These are phyloP conservation scores for Etia nguti DNA, from an alignment of 2,113 vertebrate species.

Conservation along the genomic window DNA sequence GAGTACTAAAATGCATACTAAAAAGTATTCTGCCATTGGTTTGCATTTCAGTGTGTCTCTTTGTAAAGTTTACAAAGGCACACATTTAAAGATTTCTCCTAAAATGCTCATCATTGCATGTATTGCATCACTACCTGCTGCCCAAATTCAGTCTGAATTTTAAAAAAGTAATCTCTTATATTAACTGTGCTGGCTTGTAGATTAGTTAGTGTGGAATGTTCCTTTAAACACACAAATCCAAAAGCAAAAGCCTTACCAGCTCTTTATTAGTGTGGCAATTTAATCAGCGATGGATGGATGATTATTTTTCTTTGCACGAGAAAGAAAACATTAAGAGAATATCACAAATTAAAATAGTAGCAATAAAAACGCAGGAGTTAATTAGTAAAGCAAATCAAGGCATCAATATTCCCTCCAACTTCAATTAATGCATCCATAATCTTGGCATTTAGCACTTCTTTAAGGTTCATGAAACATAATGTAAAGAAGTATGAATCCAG, in stretches of 20 bases:
- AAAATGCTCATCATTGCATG: not conserved
- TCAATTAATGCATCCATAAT: not conserved
- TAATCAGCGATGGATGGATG: not conserved
- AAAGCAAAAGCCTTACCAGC: not conserved
- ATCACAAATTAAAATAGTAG: not conserved
- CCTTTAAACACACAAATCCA: not conserved
- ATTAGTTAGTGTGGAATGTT: not conserved
- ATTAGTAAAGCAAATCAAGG: slow-evolving; percentile 4
- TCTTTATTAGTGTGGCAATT: not conserved
- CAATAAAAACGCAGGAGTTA: not conserved
- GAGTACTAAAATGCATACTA: not conserved
- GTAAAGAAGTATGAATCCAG: not conserved
- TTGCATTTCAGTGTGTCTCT: not conserved
- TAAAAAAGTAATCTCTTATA: not conserved
- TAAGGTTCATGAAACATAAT: not conserved
- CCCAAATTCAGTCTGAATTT: not conserved
- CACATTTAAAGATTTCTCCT: not conserved
- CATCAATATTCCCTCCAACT: not conserved
- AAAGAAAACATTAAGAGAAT: not conserved
- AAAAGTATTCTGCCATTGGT: not conserved
- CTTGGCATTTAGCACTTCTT: not conserved
- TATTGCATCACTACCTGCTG: not conserved
- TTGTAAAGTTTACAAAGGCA: not conserved
- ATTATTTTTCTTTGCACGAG: not conserved
- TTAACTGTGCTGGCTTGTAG: not conserved